Evolutionary conservation across 92 coral and sea anemone species (phyloP).

Genomic region (Palythoa grandiflora): DNA sequence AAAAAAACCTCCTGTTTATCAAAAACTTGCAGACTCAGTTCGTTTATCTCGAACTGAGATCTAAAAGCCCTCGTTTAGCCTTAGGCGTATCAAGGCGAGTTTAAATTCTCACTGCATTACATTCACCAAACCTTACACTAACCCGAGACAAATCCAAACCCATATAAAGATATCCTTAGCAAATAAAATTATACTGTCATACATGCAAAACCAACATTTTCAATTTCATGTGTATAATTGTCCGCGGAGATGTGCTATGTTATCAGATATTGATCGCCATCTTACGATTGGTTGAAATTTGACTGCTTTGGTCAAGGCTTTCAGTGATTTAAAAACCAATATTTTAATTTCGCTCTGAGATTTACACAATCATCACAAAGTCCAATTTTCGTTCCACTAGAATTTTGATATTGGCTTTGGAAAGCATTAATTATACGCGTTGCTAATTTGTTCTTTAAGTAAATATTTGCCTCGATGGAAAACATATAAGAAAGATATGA

Average conservation of each 20-base stretch:
- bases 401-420: too few species aligned
- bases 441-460: too few species aligned
- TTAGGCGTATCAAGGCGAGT: background rate
- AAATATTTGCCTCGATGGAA: too few species aligned
- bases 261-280: background rate
- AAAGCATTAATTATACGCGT: too few species aligned
- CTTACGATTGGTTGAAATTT: background rate
- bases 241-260: background rate
- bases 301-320: background rate
- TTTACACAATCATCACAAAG: too few species aligned
- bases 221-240: background rate
- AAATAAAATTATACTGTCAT: background rate
- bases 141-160: background rate
- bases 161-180: background rate
- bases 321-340: background rate
- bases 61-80: background rate
- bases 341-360: too few species aligned
- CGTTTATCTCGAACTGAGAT: background rate
- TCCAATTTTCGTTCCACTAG: too few species aligned
- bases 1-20: background rate
- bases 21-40: background rate
- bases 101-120: constrained; percentile 2
- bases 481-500: too few species aligned
- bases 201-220: background rate
- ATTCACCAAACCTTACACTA: background rate